Conservation (phyloP, 1,140 invertebrate genomes). For the Gerris buenoi region DNA sequence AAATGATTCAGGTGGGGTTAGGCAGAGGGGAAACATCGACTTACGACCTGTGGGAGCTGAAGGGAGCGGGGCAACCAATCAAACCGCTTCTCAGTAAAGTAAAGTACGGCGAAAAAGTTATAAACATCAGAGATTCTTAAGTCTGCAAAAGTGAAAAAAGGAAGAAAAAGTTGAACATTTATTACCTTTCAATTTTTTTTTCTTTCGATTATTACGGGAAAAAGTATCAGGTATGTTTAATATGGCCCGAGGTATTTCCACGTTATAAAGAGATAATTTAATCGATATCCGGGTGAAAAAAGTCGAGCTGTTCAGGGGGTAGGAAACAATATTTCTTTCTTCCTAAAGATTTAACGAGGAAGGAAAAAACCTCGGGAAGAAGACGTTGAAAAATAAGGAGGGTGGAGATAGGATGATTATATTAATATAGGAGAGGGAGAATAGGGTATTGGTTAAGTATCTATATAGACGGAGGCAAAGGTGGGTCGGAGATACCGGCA, state of each 20-base stretch:
- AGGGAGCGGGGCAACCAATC: too few species aligned
- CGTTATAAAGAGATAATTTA: background rate
- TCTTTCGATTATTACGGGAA: background rate
- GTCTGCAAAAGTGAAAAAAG: too few species aligned
- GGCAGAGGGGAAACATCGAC: background rate
- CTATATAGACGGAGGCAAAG: background rate
- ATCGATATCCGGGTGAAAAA: background rate
- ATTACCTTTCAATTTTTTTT: too few species aligned
- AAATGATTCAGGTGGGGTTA: background rate
- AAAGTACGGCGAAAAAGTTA: too few species aligned
- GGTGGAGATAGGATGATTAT: background rate
- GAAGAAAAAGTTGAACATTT: too few species aligned
- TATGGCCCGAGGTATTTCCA: background rate
- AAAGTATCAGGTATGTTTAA: background rate
- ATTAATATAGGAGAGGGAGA: conserved; percentile 3
- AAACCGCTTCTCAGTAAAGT: too few species aligned
- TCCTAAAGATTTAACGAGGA: background rate
- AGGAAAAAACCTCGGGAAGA: background rate
- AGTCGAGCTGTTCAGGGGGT: too few species aligned
- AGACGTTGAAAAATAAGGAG: conserved; percentile 5
- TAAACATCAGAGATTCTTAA: too few species aligned
- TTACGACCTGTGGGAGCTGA: background rate
- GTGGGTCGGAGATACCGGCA: background rate
- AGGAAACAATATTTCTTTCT: background rate
- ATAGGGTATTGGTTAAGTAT: conserved; percentile 3